A percentile compares a stretch with the other conserved stretches of the same genome.
Evolutionary conservation across 2,797 vertebrate species (phyloP).

Genomic region (Enteromius paludinosus): DNA sequence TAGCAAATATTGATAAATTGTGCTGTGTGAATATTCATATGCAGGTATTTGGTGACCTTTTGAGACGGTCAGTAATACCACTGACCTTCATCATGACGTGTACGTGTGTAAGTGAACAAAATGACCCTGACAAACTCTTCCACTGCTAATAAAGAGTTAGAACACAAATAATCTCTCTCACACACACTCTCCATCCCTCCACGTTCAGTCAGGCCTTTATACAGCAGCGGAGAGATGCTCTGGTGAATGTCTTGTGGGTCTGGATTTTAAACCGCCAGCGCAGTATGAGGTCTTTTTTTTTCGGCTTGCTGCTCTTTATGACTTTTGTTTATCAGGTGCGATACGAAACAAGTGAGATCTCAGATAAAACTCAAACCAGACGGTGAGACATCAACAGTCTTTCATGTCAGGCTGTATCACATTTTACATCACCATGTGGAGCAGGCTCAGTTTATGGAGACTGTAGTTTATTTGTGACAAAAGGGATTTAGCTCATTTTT

Average conservation of each 20-base stretch:
- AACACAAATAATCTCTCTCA: conserved; percentile 81
- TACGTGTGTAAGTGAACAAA: conserved; percentile 42
- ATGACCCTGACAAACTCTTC: conserved; percentile 75
- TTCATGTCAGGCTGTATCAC: not conserved
- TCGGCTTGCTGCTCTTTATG: not conserved
- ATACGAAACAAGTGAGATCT: not conserved
- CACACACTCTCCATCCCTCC: not conserved
- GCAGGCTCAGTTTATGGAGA: not conserved
- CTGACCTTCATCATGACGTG: conserved; percentile 53
- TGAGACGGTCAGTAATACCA: conserved; percentile 42
- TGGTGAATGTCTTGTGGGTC: not conserved
- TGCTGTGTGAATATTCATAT: conserved; percentile 45
- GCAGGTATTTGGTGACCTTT: conserved; percentile 42
- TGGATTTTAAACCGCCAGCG: not conserved
- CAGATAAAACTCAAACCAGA: conserved; percentile 7
- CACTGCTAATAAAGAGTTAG: conserved; percentile 86
- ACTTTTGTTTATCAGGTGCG: conserved; percentile 8
- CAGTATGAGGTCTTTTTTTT: not conserved
- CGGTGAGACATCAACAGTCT: not conserved
- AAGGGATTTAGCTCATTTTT: not conserved
- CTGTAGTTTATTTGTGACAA: not conserved
- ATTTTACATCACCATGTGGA: not conserved
- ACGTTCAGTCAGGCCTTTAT: conserved; percentile 26
- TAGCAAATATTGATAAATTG: conserved; percentile 25
- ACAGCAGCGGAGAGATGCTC: not conserved